Conservation (phyloP, 1,140 invertebrate species). For the Nymphalis io region DNA sequence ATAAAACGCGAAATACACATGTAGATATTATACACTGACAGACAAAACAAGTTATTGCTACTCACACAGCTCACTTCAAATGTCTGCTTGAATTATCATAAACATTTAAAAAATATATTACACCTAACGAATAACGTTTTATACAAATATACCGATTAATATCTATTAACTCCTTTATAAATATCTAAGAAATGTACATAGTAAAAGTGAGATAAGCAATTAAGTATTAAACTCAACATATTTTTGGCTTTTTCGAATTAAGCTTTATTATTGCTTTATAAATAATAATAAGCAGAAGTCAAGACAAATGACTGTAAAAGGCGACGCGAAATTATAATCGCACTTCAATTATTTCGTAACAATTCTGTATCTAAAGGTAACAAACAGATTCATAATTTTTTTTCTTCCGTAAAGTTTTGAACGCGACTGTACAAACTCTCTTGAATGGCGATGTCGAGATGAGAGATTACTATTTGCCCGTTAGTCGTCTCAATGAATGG, state of each 20-base stretch:
- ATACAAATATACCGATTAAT: not conserved
- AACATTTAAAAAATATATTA: conserved; percentile 10
- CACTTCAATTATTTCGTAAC: no score
- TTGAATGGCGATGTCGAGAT: conserved; percentile 71
- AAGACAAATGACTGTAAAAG: no score
- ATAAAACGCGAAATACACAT: conserved; percentile 35
- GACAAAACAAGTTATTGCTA: conserved; percentile 66
- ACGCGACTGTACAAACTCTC: conserved; percentile 50
- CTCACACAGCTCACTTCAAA: conserved; percentile 48
- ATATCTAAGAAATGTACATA: not conserved
- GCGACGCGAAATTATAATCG: no score
- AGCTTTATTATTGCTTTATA: no score
- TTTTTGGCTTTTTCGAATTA: no score
- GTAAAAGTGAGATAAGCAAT: no score
- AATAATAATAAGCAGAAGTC: no score
- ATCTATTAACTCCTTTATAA: no score
- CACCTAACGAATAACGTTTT: not conserved
- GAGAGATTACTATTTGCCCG: conserved; percentile 63
- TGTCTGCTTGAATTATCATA: conserved; percentile 50
- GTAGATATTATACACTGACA: conserved; percentile 42
- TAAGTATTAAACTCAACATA: no score
- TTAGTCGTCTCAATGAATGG: conserved; percentile 77
- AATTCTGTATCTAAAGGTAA: no score
- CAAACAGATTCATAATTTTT: not conserved
- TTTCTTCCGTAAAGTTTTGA: not conserved